Conservation (phyloP, 2,888 invertebrate species). For the Junonia oenone region DNA sequence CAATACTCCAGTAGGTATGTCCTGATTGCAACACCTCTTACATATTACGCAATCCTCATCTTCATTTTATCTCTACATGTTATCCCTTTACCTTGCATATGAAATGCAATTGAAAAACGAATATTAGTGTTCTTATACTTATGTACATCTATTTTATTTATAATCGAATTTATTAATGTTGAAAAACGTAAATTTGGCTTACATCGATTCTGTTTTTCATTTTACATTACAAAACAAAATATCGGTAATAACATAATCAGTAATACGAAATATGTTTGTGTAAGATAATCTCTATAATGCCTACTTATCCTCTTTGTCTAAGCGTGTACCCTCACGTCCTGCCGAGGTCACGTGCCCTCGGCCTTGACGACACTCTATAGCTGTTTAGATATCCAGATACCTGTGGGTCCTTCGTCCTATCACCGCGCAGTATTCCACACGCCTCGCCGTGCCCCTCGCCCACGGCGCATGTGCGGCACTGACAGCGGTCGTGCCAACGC, state of each 20-base stretch:
- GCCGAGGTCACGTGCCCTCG: conserved; percentile 53
- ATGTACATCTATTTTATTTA: no score
- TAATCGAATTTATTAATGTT: no score
- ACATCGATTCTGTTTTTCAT: no score
- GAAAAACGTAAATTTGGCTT: no score
- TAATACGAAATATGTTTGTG: neutral
- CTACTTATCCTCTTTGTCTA: neutral
- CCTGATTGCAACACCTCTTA: conserved; percentile 25
- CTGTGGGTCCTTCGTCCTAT: conserved; percentile 61
- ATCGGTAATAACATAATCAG: neutral
- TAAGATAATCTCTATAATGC: neutral
- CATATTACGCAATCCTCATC: conserved; percentile 19
- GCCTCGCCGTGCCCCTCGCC: conserved; percentile 63
- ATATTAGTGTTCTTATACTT: no score
- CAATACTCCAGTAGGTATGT: conserved; percentile 28
- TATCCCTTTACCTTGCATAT: neutral
- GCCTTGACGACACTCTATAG: conserved; percentile 51
- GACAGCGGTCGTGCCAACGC: conserved; percentile 66
- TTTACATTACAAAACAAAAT: neutral
- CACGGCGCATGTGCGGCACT: conserved; percentile 59
- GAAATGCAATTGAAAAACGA: no score
- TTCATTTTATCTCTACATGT: conserved; percentile 19
- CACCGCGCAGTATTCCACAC: conserved; percentile 52
- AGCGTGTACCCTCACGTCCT: conserved; percentile 28
- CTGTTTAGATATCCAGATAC: conserved; percentile 35